Evolutionary conservation across 2,113 vertebrate genomes (phyloP), one percentile per base, ranked within the genome.

Genomic region (Melospiza melodia): DNA sequence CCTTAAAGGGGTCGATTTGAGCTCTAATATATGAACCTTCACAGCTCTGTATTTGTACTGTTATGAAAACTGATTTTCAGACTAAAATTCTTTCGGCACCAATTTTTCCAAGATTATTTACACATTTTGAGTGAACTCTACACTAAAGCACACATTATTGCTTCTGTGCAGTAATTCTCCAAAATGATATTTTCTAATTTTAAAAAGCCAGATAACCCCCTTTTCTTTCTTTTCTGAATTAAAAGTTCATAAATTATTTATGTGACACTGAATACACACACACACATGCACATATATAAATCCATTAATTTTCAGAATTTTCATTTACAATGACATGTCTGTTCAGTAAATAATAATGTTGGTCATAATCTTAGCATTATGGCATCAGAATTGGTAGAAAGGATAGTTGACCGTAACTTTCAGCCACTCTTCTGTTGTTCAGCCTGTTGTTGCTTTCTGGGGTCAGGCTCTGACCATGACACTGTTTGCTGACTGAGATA

Each of bases 21-120:
- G 18, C 20, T 58, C 13, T 46, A 19, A 35, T 27, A 23, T 16
- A 24, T 27, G 4, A 81, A 58, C 9, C 21, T 77, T 54, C 48
- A 11, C 18, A 71, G 30, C 15, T 81, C 33, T 62, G 1, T 30
- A 59, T 33, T 87, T 17, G 6, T 58, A 41, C 6, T 11, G 2
- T 12, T 12, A 44, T 35, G 24, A 86, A 52, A 86, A 83, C 17
- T n/a, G n/a, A 49, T 94, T 89, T 89, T 86, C 43, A 69, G 82
- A 55, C 23, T 25, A 86, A 74, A 94, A 80, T 69, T 89, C 37
- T 86, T 48, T 44, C 1, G 2, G n/a, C 18, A 12, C 13, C 21
- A n/a, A 21, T 78, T 87, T 89, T 96, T 67, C 9, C 31, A 54
- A 66, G 58, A 74, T 74, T 46, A 37, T 69, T 89, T 87, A n/a